Conservation (phyloP, 2,113 vertebrate genomes). For the Halichoeres trimaculatus region DNA sequence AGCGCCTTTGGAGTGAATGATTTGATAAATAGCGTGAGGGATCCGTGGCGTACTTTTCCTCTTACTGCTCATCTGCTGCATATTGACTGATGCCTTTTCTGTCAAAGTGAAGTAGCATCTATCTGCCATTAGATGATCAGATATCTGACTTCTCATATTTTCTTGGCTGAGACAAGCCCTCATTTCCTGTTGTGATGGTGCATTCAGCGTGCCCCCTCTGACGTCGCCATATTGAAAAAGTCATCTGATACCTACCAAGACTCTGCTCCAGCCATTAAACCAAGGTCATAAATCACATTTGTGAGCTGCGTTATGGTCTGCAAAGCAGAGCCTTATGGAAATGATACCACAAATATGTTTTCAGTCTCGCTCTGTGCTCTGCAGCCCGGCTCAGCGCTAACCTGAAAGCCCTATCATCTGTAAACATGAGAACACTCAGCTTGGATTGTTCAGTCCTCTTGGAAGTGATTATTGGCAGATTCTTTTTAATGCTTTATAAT, state of each 20-base stretch:
- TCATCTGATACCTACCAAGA: conserved; percentile 84
- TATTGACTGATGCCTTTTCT: conserved; percentile 85
- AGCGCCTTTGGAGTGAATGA: conserved; percentile 42
- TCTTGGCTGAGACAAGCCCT: conserved; percentile 80
- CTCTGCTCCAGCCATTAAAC: conserved; percentile 84
- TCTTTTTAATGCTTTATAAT: conserved; percentile 77
- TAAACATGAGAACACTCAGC: conserved; percentile 69
- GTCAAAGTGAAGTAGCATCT: conserved; percentile 84
- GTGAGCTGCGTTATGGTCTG: conserved; percentile 75
- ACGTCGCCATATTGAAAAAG: conserved; percentile 84
- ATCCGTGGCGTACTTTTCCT: conserved; percentile 68
- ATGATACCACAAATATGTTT: conserved; percentile 82
- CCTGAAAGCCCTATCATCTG: conserved; percentile 73
- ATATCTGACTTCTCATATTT: conserved; percentile 83
- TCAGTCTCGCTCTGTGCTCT: conserved; percentile 61
- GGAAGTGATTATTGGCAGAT: conserved; percentile 78
- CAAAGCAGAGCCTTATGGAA: conserved; percentile 80
- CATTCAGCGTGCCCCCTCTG: conserved; percentile 75
- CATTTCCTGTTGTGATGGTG: conserved; percentile 83
- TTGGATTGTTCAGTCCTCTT: conserved; percentile 69
- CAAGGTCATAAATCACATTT: conserved; percentile 87
- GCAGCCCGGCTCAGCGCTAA: conserved; percentile 58
- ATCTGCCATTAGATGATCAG: conserved; percentile 85
- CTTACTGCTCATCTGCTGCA: conserved; percentile 71
- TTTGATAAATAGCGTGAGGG: conserved; percentile 53